Conservation (phyloP, 2,113 vertebrate genomes). For the Heloderma charlesbogerti region DNA sequence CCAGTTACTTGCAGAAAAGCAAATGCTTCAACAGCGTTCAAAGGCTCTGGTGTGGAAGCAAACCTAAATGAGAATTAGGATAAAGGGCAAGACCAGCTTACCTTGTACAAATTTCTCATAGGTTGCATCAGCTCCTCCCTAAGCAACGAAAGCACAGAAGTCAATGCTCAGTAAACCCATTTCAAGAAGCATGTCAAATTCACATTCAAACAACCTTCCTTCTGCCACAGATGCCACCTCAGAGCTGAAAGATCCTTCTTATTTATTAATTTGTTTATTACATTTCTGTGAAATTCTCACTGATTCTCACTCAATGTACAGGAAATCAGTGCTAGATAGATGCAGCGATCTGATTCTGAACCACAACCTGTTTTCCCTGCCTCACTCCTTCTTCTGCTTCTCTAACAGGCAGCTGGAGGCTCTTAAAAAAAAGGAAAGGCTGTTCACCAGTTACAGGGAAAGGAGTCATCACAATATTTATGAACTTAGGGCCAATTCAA, state of each 20-base stretch:
- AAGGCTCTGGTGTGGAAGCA: neutral
- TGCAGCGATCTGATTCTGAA: neutral
- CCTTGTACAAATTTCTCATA: constrained; percentile 52
- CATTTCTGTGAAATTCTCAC: neutral
- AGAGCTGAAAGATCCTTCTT: neutral
- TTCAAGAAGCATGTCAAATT: neutral
- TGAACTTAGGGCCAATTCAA: neutral
- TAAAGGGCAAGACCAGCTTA: constrained; percentile 27
- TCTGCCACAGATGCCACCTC: neutral
- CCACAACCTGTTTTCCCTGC: neutral
- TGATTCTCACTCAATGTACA: neutral
- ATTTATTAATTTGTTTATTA: neutral
- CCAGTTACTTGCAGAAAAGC: neutral
- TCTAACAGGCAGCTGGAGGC: neutral
- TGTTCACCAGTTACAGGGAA: neutral
- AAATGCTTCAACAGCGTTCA: neutral
- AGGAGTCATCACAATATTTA: neutral
- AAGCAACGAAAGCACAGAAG: constrained; percentile 29
- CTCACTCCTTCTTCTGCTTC: neutral
- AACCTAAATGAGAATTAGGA: neutral
- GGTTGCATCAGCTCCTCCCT: constrained; percentile 17
- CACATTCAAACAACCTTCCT: neutral
- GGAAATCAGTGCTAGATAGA: neutral
- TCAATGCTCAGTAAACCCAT: neutral
- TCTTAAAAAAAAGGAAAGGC: neutral